Evolutionary conservation across 2,113 vertebrate genomes (phyloP).

Genomic region (Passerina amoena): DNA sequence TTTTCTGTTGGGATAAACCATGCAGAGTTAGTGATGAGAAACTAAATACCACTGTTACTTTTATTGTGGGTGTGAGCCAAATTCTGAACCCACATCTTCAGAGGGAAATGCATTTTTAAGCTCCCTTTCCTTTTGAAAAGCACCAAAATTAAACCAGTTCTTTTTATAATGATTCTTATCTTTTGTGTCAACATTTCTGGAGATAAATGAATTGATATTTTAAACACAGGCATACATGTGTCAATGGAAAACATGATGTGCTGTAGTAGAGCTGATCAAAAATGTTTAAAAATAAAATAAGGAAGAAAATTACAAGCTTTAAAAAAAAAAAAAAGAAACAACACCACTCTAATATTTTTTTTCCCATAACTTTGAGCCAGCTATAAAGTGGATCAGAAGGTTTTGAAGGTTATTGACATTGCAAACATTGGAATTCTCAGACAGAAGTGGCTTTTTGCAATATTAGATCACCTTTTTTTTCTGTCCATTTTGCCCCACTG

Average conservation of each 20-base stretch:
- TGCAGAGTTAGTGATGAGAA: background rate
- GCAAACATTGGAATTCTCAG: background rate
- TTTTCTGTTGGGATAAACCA: background rate
- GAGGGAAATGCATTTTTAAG: background rate
- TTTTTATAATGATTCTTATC: background rate
- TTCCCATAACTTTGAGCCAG: background rate
- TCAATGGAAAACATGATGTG: background rate
- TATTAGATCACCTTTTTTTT: background rate
- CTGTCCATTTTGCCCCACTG: background rate
- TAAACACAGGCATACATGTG: background rate
- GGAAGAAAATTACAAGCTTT: background rate
- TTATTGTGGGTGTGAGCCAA: background rate
- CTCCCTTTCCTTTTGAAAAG: background rate
- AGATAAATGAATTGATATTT: background rate
- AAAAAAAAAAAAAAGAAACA: background rate
- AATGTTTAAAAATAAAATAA: background rate
- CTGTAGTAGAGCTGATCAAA: background rate
- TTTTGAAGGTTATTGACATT: background rate
- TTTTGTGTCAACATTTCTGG: background rate
- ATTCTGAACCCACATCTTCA: background rate
- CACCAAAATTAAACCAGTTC: background rate
- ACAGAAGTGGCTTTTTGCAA: background rate
- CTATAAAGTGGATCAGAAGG: background rate
- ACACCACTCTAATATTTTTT: background rate
- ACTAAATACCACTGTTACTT: background rate